Conservation (phyloP, 2,888 invertebrate species). For the Dusona sp. region DNA sequence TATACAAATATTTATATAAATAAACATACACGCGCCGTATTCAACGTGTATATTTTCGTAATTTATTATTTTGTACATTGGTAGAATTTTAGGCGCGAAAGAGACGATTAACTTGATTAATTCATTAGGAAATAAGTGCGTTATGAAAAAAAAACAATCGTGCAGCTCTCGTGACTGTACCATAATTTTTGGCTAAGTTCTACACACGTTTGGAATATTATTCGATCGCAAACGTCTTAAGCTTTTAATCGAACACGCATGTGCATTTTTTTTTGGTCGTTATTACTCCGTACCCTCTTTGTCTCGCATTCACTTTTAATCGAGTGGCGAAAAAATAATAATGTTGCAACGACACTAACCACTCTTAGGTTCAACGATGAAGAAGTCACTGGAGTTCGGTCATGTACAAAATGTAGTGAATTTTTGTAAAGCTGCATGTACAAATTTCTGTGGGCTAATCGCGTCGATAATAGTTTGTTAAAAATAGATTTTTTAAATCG, state of each 20-base stretch:
- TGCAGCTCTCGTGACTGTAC: slow-evolving; percentile 21
- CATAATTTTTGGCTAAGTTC: slow-evolving; percentile 34
- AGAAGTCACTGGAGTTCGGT: background rate
- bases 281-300: slow-evolving; percentile 9
- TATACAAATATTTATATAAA: slow-evolving; percentile 26
- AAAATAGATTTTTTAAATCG: slow-evolving; percentile 16
- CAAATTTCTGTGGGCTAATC: slow-evolving; percentile 4
- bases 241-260: slow-evolving; percentile 42
- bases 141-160: slow-evolving; percentile 45
- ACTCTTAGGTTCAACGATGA: slow-evolving; percentile 44
- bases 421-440: slow-evolving; percentile 2
- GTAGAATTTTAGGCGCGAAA: slow-evolving; percentile 61
- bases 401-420: slow-evolving; percentile 12
- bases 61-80: slow-evolving; percentile 81
- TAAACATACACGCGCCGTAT: slow-evolving; percentile 58
- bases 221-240: slow-evolving; percentile 33
- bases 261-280: slow-evolving; percentile 38
- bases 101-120: slow-evolving; percentile 73
- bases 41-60: slow-evolving; percentile 74
- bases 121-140: slow-evolving; percentile 72
- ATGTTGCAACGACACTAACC: slow-evolving; percentile 9
- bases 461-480: background rate
- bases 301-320: background rate
- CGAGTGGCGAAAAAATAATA: slow-evolving; percentile 23
- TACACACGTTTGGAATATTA: slow-evolving; percentile 24